These are phyloP conservation scores for Spinibarbus caldwelli DNA, from an alignment of 2,797 vertebrate species.

Conservation along the genomic window DNA sequence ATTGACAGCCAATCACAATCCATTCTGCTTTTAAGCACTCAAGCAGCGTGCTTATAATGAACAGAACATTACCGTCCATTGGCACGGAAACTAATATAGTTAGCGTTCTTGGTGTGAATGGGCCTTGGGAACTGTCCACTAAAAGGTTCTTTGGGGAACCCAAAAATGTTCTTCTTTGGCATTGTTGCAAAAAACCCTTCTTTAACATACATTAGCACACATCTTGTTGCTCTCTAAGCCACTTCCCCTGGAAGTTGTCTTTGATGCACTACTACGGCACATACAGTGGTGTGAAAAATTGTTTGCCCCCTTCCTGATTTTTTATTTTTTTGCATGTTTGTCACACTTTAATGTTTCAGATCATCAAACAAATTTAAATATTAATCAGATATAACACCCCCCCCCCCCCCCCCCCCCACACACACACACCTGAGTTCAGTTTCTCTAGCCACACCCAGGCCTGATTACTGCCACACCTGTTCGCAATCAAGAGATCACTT, in stretches of 20 bases:
- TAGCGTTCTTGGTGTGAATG: neutral
- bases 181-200: neutral
- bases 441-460: too few relatives aligned
- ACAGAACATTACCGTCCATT: neutral
- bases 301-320: too few relatives aligned
- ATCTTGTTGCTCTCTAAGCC: neutral
- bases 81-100: neutral
- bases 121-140: neutral
- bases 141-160: neutral
- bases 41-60: neutral
- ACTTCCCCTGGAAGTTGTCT: neutral
- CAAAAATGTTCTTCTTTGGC: neutral
- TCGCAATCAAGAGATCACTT: too few relatives aligned
- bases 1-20: neutral
- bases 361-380: too few relatives aligned
- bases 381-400: too few relatives aligned
- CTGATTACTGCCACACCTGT: too few relatives aligned
- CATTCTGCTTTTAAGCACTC: neutral
- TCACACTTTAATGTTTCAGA: too few relatives aligned
- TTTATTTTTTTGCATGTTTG: too few relatives aligned
- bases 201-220: neutral
- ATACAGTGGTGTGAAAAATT: too few relatives aligned
- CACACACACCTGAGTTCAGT: too few relatives aligned
- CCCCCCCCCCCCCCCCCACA: too few relatives aligned
- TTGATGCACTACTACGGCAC: conserved; percentile 4